Base-by-base conservation (phyloP, 2,113 vertebrate genomes). In the Toxotes chatareus region DNA sequence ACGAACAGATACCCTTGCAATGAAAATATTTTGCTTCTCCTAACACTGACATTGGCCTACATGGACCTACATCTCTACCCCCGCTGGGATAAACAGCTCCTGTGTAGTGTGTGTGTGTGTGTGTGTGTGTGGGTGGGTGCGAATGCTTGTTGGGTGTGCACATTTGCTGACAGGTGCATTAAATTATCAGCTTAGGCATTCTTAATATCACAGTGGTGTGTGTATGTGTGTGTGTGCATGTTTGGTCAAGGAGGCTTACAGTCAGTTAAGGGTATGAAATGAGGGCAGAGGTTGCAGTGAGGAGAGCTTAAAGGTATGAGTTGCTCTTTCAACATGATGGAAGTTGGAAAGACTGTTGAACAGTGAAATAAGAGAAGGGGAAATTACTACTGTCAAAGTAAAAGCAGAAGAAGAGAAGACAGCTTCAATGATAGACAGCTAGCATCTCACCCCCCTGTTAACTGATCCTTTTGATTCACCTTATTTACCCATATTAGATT, bases 21-120 rank as follows among this genome's bases (percentile, higher is more conserved):
- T 93, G 94, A 97, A 97, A 98, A 98, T 97, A 97, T 97, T 98
- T 97, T 96, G 95, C 95, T 96, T 97, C 95, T 94, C 94, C 93
- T 84, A 80, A 90, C 93, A 93, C 94, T 92, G 95, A 94, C 93
- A 93, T 96, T 96, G 93, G 93, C 90, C 91, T 93, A 95, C 93
- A 92, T 92, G 88, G 94, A 79, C 91, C 94, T 95, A 95, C 90
- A 95, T 94, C 95, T 95, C 95, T 84, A 86, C 91, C 89, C 90
- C 89, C 72, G 80, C 91, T 88, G 92, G 89, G 84, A 90, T 96
- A 96, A 97, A 96, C 93, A 96, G 95, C 97, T 97, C 93, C 96
- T 89, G 96, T 97, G 94, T 94, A 23, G 61, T 76, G 74, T 73
- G 78, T 55, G 76, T 46, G 67, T 70, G n/a, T n/a, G 61, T 76